phyloP scores from a whole-genome alignment of 2,797 vertebrate genomes.

The Dicrostonyx torquatus region DNA sequence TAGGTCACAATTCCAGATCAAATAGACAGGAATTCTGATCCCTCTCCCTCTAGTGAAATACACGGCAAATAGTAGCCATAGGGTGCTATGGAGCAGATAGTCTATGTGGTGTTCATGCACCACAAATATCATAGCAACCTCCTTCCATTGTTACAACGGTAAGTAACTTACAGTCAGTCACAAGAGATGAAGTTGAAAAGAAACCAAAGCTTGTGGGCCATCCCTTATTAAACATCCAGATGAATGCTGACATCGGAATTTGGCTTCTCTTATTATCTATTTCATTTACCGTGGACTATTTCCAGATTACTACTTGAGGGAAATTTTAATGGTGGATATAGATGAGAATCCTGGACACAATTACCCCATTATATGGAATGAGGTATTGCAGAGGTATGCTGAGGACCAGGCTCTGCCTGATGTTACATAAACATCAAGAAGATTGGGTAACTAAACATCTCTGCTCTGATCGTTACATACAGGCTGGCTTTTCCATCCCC shows the following conservation, averaged over 20 bases:
- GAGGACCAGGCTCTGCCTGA: neutral
- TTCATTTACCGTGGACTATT: neutral
- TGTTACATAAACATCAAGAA: neutral
- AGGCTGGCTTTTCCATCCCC: neutral
- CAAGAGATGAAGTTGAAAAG: neutral
- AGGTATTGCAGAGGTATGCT: neutral
- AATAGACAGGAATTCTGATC: neutral
- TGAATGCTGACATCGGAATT: neutral
- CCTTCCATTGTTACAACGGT: neutral
- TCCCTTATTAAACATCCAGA: neutral
- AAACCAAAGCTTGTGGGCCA: neutral
- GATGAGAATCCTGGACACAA: conserved; percentile 4
- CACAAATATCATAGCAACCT: neutral
- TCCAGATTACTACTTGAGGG: neutral
- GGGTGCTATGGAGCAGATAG: too few relatives aligned
- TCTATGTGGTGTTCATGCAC: neutral
- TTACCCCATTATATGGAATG: neutral
- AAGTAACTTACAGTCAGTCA: neutral
- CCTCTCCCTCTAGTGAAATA: neutral
- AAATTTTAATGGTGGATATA: neutral
- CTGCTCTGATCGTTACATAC: neutral
- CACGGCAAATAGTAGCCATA: neutral
- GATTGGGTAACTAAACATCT: neutral
- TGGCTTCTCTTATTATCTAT: neutral
- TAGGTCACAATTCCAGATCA: neutral